Base-by-base conservation (phyloP, 2,888 invertebrate species). In the Hololepta plana region DNA sequence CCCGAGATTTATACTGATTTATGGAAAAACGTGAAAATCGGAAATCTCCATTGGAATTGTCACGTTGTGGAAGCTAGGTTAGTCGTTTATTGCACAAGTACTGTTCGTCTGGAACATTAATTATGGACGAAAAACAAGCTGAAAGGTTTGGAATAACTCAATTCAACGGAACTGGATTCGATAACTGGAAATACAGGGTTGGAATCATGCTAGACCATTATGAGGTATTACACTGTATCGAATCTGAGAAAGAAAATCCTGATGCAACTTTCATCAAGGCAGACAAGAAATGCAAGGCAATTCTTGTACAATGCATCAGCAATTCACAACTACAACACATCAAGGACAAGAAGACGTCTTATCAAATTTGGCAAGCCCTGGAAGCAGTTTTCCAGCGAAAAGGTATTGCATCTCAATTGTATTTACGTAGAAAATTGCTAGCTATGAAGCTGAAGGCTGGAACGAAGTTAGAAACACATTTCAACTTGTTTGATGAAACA, bases 401-500 rank as follows among this genome's bases (percentile, higher is more conserved):
- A 32, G 36, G 42, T 25, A 31, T 45, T 8, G 40, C 43, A 3
- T 37, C 36, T 13, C 44, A 45, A 27, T 31, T 44, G 15, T 30
- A 35, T 3, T 15, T 40, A 8, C 28, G 40, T 15, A 46, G 41
- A 31, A 33, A 32, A 28, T 23, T 43, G 15, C 29, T 40, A 8
- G 23, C 10, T 3, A 26, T 43, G 16, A 42, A 41, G 34, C 29
- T 41, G 10, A 21, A 36, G 29, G 29, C 30, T 15, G 31, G 36
- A 19, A 33, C 24, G 15, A 5, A 28, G 6, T 21, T 42, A 12
- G 29, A 28, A 15, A 40, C 37, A 20, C 48, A 39, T 41, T 49
- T 49, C 15, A 34, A 28, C 2, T 20, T 22, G 3, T 51, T 52
- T 32, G 49, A 53, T 28, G 40, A 47, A 12, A 22, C 49, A 4